Evolutionary conservation across 2,888 invertebrate genomes (phyloP), one percentile per base, ranked within the genome.

Genomic region (Polyploca ridens): DNA sequence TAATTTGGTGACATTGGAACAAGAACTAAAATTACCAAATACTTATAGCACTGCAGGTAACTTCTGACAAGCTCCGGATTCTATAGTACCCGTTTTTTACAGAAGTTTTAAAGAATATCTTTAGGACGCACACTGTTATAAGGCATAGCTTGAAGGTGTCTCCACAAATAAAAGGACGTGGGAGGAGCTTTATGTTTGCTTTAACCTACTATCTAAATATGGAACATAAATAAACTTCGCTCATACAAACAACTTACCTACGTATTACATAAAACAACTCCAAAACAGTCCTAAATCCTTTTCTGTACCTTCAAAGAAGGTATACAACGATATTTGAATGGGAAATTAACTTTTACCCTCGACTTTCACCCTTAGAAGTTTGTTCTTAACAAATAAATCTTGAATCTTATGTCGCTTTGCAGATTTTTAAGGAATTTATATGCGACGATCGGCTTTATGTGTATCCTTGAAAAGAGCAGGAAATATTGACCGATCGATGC

Each of bases 371-470:
- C 41, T 61, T 27, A 27, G 61, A 41, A 61, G 19, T 61, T 61
- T 61, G 44, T 61, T 41, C 19, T 19, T 19, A 54, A 61, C 61
- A 61, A 61, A 61, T 61, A 61, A 58, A 63, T 58, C 27, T 63
- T 58, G 46, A 63, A 58, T 58, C 63, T 33, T 46, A 46, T 63
- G 58, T 58, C 13, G 58, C 41, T 41, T 38, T 7, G 14, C 33
- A 10, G 4, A n/a, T 41, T 44, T 10, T 60, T 44, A 8, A 3
- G 54, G 54, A 19, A 54, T 54, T 54, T 54, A 19, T n/a, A 19
- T 54, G 54, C 8, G 54, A 14, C 54, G 19, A 54, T 54, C 54
- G 16, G 19, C n/a, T 46, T 46, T n/a, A 16, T 49, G 54, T 54
- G 10, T 19, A 7, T n/a, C 46, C 46, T 46, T 46, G n/a, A 19